Conservation (phyloP, 1,140 invertebrate species). For the Oreohelix idahoensis region DNA sequence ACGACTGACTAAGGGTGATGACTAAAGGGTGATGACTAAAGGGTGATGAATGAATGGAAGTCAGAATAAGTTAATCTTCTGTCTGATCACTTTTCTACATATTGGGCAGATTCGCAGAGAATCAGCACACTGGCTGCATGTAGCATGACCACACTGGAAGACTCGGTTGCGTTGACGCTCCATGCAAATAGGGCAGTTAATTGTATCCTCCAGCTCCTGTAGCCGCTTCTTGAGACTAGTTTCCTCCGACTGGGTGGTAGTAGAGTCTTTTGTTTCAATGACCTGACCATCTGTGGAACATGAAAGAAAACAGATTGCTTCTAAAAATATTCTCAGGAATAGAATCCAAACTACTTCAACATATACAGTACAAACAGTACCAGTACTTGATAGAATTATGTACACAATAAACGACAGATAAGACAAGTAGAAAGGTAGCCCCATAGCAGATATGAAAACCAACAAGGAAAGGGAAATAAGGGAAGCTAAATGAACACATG, state of each 20-base stretch:
- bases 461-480: too few species aligned
- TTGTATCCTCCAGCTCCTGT: slow-evolving; percentile 88
- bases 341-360: neutral
- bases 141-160: slow-evolving; percentile 90
- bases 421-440: too few species aligned
- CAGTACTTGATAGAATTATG: too few species aligned
- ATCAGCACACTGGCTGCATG: slow-evolving; percentile 87
- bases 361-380: too few species aligned
- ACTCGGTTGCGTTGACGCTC: slow-evolving; percentile 83
- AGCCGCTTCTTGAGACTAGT: slow-evolving; percentile 86
- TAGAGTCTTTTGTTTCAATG: slow-evolving; percentile 21
- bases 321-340: too few species aligned
- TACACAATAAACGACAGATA: too few species aligned
- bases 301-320: too few species aligned
- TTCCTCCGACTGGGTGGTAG: slow-evolving; percentile 39
- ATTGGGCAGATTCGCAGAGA: slow-evolving; percentile 91
- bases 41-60: too few species aligned
- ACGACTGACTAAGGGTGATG: too few species aligned
- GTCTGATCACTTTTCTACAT: slow-evolving; percentile 91
- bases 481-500: too few species aligned
- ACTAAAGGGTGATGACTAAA: too few species aligned
- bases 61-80: slow-evolving; percentile 84
- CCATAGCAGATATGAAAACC: too few species aligned
- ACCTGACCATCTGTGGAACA: slow-evolving; percentile 27
- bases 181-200: slow-evolving; percentile 81